phyloP scores from a whole-genome alignment of 2,797 vertebrate species.

The Intellagama lesueurii region DNA sequence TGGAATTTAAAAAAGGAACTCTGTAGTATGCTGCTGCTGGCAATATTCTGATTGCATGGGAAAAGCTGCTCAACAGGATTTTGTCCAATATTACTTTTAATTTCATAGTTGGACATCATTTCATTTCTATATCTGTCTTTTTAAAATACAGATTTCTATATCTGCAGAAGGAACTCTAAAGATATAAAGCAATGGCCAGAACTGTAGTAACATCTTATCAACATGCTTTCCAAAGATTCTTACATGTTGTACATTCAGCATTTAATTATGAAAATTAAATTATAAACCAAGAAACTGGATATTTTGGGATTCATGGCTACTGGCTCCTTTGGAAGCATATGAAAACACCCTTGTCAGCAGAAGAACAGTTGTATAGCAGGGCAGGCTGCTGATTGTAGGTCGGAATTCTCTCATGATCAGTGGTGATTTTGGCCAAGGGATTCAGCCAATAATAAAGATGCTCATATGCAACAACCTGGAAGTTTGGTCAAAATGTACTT shows the following conservation, averaged over 20 bases:
- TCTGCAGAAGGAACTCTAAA: constrained; percentile 36
- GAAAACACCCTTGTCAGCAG: background rate
- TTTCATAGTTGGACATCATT: no score
- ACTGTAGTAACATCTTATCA: background rate
- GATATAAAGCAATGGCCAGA: background rate
- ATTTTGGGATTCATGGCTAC: background rate
- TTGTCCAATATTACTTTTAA: no score
- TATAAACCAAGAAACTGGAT: background rate
- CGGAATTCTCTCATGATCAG: background rate
- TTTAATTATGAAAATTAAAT: background rate
- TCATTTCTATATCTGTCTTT: constrained; percentile 20
- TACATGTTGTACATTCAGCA: background rate
- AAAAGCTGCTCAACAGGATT: no score
- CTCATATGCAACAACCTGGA: no score
- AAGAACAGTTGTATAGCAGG: background rate
- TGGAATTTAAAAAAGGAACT: no score
- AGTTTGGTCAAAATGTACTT: background rate
- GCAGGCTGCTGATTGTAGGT: no score
- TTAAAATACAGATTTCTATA: background rate
- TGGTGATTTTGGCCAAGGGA: background rate
- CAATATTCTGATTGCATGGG: no score
- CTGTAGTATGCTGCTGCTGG: no score
- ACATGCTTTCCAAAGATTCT: constrained; percentile 33
- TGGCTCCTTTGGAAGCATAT: background rate
- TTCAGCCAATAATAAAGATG: background rate